A percentile compares a stretch with the other conserved stretches of the same genome.
Evolutionary conservation across 2,113 vertebrate species (phyloP).

Genomic region (Pluvianellus socialis): DNA sequence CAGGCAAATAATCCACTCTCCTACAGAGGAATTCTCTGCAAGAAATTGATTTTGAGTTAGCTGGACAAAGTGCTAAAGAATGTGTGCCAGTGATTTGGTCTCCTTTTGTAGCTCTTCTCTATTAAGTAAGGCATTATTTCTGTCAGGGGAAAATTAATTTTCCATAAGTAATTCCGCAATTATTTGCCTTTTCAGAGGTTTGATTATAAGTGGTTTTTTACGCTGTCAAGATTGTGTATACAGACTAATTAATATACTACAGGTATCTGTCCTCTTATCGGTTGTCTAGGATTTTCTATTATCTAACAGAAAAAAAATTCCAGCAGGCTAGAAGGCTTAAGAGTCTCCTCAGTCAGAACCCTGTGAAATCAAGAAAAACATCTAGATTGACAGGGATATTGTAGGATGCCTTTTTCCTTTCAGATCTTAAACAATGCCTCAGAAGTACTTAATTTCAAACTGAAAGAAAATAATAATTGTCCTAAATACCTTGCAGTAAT

Average conservation of each 20-base stretch:
- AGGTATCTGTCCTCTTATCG: not conserved
- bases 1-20: not conserved
- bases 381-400: not conserved
- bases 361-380: not conserved
- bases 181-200: not conserved
- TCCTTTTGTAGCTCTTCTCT: not conserved
- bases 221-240: not conserved
- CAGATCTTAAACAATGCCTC: not conserved
- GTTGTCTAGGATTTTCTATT: not conserved
- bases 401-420: not conserved
- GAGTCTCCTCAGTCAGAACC: not conserved
- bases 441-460: not conserved
- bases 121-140: not conserved
- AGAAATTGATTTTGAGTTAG: not conserved
- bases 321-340: not conserved
- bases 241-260: not conserved
- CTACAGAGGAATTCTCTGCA: not conserved
- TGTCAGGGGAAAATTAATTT: not conserved
- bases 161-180: not conserved
- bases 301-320: not conserved
- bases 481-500: not conserved
- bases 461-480: not conserved
- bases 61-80: not conserved
- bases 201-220: not conserved
- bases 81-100: not conserved